phyloP scores from a whole-genome alignment of 1,140 invertebrate species.

The Drosophila paulistorum region DNA sequence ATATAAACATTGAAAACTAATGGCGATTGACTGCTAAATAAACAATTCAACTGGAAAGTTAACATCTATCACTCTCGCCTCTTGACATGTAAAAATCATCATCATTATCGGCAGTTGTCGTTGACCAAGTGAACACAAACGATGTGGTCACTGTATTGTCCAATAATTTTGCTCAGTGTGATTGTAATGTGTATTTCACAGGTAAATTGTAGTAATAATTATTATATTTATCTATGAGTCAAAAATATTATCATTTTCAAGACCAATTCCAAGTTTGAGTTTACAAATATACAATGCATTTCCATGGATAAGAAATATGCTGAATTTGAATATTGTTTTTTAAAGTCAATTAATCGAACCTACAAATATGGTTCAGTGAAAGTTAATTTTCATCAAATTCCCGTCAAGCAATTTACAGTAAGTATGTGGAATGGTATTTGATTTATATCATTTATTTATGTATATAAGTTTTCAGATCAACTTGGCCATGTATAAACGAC shows the following conservation, averaged over 20 bases:
- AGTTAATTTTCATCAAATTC: neutral
- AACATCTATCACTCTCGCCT: neutral
- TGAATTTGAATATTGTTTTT: slow-evolving; percentile 4
- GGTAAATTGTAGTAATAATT: neutral
- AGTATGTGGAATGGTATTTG: neutral
- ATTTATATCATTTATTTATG: neutral
- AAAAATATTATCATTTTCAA: neutral
- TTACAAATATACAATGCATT: neutral
- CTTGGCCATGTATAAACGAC: neutral
- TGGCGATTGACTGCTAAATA: neutral
- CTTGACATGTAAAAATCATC: neutral
- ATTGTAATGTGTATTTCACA: neutral
- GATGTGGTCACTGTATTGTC: neutral
- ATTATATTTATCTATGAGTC: neutral
- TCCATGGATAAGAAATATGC: neutral
- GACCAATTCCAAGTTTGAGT: slow-evolving; percentile 4
- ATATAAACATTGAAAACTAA: neutral
- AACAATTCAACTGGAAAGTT: neutral
- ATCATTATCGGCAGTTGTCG: neutral
- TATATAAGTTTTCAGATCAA: neutral
- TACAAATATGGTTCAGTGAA: slow-evolving; percentile 7
- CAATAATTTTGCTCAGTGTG: neutral
- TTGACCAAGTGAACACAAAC: neutral
- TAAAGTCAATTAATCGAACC: neutral
- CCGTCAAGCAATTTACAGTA: neutral